phyloP scores from a whole-genome alignment of 2,888 invertebrate species.

The Brassicogethes aeneus region DNA sequence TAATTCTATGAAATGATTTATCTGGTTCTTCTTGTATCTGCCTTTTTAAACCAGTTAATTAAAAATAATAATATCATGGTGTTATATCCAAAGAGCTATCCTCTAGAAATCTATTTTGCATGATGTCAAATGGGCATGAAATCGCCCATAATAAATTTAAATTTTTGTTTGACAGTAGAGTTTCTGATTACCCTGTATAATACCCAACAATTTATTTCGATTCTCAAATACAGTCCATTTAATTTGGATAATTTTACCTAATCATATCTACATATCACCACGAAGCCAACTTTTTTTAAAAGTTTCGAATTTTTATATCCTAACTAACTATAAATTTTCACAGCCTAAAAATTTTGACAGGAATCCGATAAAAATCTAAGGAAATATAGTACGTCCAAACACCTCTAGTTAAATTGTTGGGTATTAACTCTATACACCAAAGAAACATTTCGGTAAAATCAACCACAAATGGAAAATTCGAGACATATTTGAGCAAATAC shows the following conservation, averaged over 20 bases:
- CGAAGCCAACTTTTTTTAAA: not conserved
- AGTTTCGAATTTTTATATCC: not conserved
- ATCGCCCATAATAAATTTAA: too few relatives aligned
- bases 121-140: too few relatives aligned
- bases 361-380: conserved; percentile 18
- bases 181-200: not conserved
- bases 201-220: not conserved
- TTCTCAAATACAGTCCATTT: not conserved
- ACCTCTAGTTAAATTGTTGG: not conserved
- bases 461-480: conserved; percentile 6
- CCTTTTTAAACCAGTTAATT: too few relatives aligned
- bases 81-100: too few relatives aligned
- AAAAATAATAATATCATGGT: too few relatives aligned
- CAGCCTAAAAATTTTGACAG: conserved; percentile 6
- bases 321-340: not conserved
- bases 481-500: too few relatives aligned
- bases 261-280: not conserved
- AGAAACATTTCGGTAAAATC: too few relatives aligned
- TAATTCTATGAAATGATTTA: too few relatives aligned
- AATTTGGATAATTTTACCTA: not conserved
- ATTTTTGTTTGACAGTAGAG: too few relatives aligned
- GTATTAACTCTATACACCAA: too few relatives aligned
- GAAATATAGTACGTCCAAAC: conserved; percentile 7
- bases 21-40: too few relatives aligned
- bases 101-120: too few relatives aligned